Conservation (phyloP, 2,113 vertebrate genomes). For the Todiramphus chloris region DNA sequence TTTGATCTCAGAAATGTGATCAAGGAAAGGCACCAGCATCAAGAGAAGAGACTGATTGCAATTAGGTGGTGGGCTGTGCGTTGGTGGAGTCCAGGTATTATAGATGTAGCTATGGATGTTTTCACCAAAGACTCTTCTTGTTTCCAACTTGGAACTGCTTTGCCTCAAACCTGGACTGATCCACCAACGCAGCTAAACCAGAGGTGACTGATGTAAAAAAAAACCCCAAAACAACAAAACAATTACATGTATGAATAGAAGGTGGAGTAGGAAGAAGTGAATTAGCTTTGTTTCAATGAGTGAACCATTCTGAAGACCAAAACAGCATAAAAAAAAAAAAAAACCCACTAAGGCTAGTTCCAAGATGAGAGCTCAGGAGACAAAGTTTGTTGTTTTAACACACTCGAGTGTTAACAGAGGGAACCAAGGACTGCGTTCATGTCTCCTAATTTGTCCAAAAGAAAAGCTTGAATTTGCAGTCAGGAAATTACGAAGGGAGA, state of each 20-base stretch:
- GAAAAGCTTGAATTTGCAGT: not conserved
- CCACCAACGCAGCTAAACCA: not conserved
- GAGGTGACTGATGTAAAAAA: not conserved
- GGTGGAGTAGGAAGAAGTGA: not conserved
- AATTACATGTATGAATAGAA: not conserved
- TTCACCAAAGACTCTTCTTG: not conserved
- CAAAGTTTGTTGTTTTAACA: not conserved
- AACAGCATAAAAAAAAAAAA: not conserved
- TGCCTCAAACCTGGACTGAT: not conserved
- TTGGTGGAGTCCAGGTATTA: not conserved
- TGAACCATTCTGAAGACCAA: not conserved
- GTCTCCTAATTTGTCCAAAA: not conserved
- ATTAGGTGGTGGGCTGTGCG: rapidly evolving
- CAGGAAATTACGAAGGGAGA: not conserved
- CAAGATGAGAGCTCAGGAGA: not conserved
- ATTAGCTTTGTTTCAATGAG: not conserved
- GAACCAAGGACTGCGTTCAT: not conserved
- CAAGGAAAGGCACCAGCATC: not conserved
- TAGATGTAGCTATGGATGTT: not conserved
- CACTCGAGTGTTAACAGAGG: not conserved
- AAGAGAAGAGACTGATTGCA: not conserved
- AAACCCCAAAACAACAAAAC: too few relatives aligned
- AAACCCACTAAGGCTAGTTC: not conserved
- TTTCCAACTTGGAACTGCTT: not conserved
- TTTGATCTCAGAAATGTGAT: not conserved